Conservation (phyloP, 64 coral and sea anemone genomes). For the Dendronephthya gigantea region DNA sequence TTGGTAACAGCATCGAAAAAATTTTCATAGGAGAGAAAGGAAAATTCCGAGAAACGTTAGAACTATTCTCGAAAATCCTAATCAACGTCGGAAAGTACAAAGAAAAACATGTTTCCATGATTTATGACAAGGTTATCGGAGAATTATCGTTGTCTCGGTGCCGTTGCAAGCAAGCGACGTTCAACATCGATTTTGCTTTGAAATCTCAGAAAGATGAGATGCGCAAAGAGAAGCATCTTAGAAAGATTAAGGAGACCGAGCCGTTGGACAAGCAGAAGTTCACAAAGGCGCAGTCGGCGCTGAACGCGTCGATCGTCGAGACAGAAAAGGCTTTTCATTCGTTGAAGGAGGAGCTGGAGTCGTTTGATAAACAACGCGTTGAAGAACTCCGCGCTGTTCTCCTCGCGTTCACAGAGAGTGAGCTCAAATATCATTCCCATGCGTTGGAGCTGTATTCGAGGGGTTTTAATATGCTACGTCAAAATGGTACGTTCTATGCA, state of each 20-base stretch:
- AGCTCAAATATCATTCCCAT: background rate
- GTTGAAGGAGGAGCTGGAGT: background rate
- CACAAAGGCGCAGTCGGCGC: background rate
- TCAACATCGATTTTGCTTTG: slow-evolving; percentile 1
- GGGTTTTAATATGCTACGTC: background rate
- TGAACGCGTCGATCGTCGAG: background rate
- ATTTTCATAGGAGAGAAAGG: background rate
- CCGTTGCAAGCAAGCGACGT: background rate
- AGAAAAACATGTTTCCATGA: background rate
- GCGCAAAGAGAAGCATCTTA: background rate
- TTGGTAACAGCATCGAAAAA: background rate
- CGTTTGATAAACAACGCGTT: background rate
- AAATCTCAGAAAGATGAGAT: background rate
- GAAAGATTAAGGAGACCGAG: background rate
- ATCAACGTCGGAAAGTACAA: background rate
- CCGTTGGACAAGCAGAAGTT: background rate
- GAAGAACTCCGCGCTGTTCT: background rate
- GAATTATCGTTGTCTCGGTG: background rate
- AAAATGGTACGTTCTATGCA: background rate
- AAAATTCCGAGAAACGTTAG: background rate
- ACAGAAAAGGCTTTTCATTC: background rate
- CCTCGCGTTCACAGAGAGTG: background rate
- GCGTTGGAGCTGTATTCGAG: background rate
- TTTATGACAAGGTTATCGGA: slow-evolving; percentile 4
- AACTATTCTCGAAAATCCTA: background rate